These are phyloP conservation scores for Helarctos malayanus DNA, from an alignment of 2,797 vertebrate genomes.

Conservation along the genomic window DNA sequence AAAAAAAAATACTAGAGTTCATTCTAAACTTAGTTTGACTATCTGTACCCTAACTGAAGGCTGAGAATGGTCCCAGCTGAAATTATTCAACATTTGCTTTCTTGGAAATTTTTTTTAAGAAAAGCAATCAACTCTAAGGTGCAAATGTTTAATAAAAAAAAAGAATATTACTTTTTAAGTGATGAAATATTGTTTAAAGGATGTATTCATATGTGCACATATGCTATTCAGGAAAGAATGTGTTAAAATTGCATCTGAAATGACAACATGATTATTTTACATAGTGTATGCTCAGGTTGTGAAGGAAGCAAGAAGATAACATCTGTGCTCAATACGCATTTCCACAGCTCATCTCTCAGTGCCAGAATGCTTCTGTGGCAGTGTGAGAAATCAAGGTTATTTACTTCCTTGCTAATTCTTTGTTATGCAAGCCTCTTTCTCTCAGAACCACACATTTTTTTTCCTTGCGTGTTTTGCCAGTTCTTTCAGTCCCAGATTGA, in stretches of 20 bases:
- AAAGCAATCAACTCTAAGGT: background rate
- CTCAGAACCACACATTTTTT: background rate
- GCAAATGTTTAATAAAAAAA: background rate
- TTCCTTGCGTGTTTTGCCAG: background rate
- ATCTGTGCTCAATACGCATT: constrained; percentile 71
- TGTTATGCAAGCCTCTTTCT: background rate
- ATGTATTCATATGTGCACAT: background rate
- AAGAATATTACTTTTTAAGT: background rate
- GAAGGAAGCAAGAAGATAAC: constrained; percentile 64
- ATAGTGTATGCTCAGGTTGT: background rate
- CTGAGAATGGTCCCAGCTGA: background rate
- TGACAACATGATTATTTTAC: constrained; percentile 70
- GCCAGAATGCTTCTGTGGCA: constrained; percentile 58
- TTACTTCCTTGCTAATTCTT: constrained; percentile 73
- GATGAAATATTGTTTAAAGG: background rate
- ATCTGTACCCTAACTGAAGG: background rate
- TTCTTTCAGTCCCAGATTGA: background rate
- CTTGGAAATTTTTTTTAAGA: background rate
- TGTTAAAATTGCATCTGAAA: constrained; percentile 70
- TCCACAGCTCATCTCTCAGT: constrained; percentile 58
- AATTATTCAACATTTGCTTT: background rate
- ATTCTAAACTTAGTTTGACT: background rate
- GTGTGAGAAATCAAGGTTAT: constrained; percentile 69
- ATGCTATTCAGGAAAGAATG: constrained; percentile 7
- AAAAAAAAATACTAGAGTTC: background rate